Evolutionary conservation across 2,113 vertebrate species (phyloP).

Genomic region (Malurus melanocephalus): DNA sequence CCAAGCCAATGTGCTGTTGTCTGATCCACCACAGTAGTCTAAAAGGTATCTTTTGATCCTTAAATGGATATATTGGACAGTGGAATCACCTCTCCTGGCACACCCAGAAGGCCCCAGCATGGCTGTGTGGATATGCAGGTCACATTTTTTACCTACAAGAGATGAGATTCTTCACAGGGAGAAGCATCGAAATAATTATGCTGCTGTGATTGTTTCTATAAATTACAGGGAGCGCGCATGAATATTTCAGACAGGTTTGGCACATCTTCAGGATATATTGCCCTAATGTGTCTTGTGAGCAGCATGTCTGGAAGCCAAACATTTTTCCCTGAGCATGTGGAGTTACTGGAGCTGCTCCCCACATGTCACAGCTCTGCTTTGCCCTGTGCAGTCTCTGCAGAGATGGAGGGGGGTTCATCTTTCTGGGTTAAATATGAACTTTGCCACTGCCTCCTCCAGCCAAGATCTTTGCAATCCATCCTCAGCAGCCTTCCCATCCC

Average conservation of each 20-base stretch:
- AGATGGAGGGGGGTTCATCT: background rate
- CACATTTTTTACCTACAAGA: background rate
- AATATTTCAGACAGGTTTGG: conserved; percentile 21
- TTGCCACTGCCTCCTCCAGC: background rate
- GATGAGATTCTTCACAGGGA: background rate
- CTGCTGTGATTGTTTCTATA: conserved; percentile 13
- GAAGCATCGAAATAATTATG: background rate
- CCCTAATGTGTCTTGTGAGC: background rate
- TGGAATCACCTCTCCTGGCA: background rate
- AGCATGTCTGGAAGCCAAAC: background rate
- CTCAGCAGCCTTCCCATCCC: background rate
- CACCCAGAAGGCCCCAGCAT: fast-evolving
- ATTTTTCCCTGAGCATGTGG: background rate
- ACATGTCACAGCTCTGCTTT: background rate
- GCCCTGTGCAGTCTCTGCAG: background rate
- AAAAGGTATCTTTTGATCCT: background rate
- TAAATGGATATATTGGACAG: background rate
- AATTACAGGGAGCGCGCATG: background rate
- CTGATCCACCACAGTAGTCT: background rate
- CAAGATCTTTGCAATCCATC: background rate
- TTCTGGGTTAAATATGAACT: background rate
- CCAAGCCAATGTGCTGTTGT: background rate
- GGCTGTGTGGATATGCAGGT: background rate
- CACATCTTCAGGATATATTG: background rate
- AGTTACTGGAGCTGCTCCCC: background rate